phyloP scores from a whole-genome alignment of 1,140 invertebrate species.

The Hermatobates lingyangjiaoensis region DNA sequence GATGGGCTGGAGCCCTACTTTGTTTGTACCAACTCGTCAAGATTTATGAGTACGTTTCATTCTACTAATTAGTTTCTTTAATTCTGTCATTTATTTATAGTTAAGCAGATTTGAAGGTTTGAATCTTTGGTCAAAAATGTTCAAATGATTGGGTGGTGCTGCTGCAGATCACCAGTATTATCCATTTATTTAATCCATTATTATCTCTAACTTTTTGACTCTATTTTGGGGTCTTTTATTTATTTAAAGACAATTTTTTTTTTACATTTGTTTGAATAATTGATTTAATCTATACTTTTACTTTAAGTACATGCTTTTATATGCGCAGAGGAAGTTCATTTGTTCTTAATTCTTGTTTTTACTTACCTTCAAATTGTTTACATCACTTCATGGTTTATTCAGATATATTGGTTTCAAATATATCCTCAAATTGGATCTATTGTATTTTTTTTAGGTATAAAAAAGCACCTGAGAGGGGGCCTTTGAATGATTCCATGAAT shows the following conservation, averaged over 20 bases:
- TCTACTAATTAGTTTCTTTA: slow-evolving; percentile 5
- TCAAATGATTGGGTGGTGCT: no score
- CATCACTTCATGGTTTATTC: no score
- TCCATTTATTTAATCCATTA: no score
- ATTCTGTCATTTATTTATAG: slow-evolving; percentile 19
- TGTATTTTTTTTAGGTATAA: slow-evolving; percentile 55
- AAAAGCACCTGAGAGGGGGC: slow-evolving; percentile 66
- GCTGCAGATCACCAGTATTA: no score
- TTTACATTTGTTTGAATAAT: slow-evolving; percentile 1
- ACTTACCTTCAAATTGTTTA: no score
- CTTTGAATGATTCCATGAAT: slow-evolving; percentile 88
- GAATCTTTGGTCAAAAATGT: not conserved
- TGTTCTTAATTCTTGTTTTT: no score
- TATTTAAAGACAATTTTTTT: slow-evolving; percentile 5
- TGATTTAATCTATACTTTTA: no score
- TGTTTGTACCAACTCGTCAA: slow-evolving; percentile 90
- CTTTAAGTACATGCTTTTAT: no score
- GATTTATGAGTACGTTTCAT: slow-evolving; percentile 75
- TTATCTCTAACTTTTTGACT: not conserved
- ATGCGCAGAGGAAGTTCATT: no score
- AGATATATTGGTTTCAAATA: no score
- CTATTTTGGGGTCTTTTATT: not conserved
- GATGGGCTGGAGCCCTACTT: slow-evolving; percentile 81
- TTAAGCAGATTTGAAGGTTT: not conserved
- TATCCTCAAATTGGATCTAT: no score